Evolutionary conservation across 92 coral and sea anemone species (phyloP).

Genomic region (Bergia sp.): DNA sequence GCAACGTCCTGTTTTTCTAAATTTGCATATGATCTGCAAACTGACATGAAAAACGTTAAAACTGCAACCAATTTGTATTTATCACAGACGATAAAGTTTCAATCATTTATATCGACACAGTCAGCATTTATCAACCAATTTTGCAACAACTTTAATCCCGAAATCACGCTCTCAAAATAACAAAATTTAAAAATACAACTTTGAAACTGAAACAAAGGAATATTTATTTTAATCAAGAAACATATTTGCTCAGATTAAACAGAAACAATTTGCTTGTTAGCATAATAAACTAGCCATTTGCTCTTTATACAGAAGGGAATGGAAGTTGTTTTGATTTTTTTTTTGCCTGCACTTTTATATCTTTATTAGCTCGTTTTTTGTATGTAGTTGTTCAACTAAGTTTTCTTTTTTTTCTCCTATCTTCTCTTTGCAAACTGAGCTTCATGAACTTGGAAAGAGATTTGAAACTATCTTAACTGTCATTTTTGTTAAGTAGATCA

Average conservation of each 20-base stretch:
- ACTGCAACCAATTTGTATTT: neutral
- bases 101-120: too few relatives aligned
- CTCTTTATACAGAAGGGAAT: neutral
- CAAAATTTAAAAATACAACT: neutral
- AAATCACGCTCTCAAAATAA: neutral
- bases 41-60: neutral
- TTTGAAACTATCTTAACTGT: too few relatives aligned
- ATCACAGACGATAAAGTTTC: neutral
- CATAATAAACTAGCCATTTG: neutral
- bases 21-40: neutral
- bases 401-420: too few relatives aligned
- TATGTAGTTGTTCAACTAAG: too few relatives aligned
- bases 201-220: too few relatives aligned
- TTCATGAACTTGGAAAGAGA: too few relatives aligned
- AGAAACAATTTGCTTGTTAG: neutral
- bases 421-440: too few relatives aligned
- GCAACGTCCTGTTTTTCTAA: neutral
- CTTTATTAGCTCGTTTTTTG: too few relatives aligned
- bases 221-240: neutral
- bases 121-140: neutral
- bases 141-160: neutral
- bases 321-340: too few relatives aligned
- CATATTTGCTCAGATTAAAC: neutral
- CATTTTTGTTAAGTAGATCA: too few relatives aligned
- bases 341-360: too few relatives aligned